Conservation (phyloP, 2,797 vertebrate genomes). For the Macroramphosus scolopax region DNA sequence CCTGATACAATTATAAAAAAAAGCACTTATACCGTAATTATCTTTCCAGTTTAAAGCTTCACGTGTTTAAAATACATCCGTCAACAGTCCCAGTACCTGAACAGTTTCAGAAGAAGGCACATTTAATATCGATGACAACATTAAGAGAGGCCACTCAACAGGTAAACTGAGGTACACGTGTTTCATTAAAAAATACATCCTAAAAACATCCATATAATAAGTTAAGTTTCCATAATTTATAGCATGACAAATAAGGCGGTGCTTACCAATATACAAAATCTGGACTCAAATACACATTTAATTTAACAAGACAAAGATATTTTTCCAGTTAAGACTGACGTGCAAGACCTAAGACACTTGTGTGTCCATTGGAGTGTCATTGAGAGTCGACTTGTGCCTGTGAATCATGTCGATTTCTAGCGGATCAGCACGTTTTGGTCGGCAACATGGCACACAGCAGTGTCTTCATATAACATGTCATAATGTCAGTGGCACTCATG, state of each 20-base stretch:
- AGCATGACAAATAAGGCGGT: conserved; percentile 23
- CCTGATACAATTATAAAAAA: background rate
- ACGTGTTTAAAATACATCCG: background rate
- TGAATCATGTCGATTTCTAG: conserved; percentile 12
- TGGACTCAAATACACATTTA: background rate
- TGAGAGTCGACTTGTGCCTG: too few species aligned
- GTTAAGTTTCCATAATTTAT: conserved; percentile 27
- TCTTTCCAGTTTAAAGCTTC: conserved; percentile 25
- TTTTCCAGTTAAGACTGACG: conserved; percentile 30
- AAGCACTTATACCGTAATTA: background rate
- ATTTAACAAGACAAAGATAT: conserved; percentile 3
- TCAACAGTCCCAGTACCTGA: conserved; percentile 18
- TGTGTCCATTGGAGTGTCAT: conserved; percentile 23
- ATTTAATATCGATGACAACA: conserved; percentile 18
- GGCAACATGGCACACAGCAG: conserved; percentile 4
- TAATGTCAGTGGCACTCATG: conserved; percentile 7
- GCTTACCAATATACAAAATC: conserved; percentile 9
- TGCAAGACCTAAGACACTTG: conserved; percentile 34
- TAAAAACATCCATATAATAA: conserved; percentile 47
- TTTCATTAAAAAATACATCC: background rate
- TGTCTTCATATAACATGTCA: conserved; percentile 20
- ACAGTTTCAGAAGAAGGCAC: conserved; percentile 23
- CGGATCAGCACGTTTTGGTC: conserved; percentile 11
- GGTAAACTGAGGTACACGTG: conserved; percentile 23
- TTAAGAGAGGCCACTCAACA: background rate